Conservation (phyloP, 2,797 vertebrate genomes). For the Bradypodion ventrale region DNA sequence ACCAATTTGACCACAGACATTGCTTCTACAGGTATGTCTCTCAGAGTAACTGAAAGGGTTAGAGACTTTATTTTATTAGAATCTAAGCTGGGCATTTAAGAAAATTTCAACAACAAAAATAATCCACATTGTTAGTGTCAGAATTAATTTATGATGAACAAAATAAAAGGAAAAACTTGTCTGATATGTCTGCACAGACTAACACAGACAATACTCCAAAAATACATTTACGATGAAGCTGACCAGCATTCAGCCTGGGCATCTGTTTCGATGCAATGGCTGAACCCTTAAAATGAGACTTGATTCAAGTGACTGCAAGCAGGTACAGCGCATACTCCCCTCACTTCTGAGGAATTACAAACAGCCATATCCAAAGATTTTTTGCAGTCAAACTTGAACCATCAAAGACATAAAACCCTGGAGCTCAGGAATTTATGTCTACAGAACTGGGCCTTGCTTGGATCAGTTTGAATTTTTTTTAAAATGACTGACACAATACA, state of each 20-base stretch:
- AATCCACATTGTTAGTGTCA: background rate
- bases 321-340: background rate
- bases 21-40: no score
- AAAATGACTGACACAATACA: background rate
- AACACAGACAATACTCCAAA: no score
- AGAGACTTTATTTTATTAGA: background rate
- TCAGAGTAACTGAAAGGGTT: background rate
- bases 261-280: background rate
- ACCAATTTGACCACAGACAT: no score
- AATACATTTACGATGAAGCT: background rate
- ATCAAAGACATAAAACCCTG: background rate
- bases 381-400: background rate
- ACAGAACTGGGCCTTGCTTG: background rate
- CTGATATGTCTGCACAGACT: no score
- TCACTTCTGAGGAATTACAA: background rate
- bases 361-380: background rate
- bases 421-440: background rate
- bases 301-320: background rate
- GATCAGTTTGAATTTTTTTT: background rate
- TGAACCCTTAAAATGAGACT: background rate
- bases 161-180: no score
- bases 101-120: background rate
- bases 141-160: background rate
- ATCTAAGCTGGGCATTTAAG: background rate
- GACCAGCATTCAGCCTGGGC: background rate